phyloP scores from a whole-genome alignment of 2,113 vertebrate genomes.

The Abramis brama region DNA sequence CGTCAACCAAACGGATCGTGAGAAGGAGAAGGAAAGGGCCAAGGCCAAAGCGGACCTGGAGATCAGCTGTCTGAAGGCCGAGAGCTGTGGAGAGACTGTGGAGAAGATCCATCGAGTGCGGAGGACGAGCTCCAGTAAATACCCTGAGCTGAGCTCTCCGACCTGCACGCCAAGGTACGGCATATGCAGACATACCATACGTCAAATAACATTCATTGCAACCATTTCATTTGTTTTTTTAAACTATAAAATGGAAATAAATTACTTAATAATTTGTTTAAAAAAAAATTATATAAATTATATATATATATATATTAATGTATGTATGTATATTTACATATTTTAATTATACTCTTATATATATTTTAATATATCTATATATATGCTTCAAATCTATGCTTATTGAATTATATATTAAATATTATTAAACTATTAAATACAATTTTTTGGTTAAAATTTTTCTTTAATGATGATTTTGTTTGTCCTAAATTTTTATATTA shows the following conservation, averaged over 20 bases:
- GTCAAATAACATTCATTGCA: background rate
- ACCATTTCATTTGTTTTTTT: background rate
- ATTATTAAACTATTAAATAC: no score
- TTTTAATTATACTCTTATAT: no score
- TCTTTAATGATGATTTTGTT: background rate
- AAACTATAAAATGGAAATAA: no score
- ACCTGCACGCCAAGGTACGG: slow-evolving; percentile 89
- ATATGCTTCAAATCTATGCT: no score
- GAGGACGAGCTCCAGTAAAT: slow-evolving; percentile 80
- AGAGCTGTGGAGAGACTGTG: slow-evolving; percentile 76
- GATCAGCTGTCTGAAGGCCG: slow-evolving; percentile 70
- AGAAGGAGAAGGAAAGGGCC: slow-evolving; percentile 93
- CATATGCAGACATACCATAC: background rate
- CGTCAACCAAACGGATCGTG: slow-evolving; percentile 92
- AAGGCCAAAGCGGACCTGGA: slow-evolving; percentile 95
- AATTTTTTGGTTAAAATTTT: no score
- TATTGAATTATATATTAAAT: no score
- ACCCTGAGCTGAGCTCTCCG: slow-evolving; percentile 85
- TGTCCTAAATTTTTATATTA: no score
- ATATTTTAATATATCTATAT: no score
- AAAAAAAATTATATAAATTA: no score
- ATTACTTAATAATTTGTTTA: no score
- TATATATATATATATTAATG: no score
- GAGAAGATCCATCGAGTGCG: slow-evolving; percentile 84
- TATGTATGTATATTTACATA: no score